Percentiles rank a stretch among this genome's conserved stretches.
Conservation (phyloP, 2,797 vertebrate genomes). For the Cryptoprocta ferox region DNA sequence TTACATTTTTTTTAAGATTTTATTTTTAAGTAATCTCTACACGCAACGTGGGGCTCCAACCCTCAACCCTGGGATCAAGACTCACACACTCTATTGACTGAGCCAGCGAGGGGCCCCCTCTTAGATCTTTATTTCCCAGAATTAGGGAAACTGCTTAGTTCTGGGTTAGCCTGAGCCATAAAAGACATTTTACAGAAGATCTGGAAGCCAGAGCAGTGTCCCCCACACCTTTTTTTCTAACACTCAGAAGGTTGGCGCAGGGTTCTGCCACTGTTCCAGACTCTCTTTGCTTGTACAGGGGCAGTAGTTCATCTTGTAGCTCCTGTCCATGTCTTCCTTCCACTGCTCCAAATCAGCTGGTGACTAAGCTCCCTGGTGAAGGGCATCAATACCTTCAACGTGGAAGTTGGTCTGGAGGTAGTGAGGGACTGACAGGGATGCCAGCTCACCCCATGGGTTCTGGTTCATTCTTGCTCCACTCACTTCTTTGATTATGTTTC, state of each 20-base stretch:
- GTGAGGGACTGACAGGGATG: neutral
- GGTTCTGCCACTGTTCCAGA: too few relatives aligned
- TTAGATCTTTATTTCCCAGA: neutral
- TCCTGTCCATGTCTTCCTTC: neutral
- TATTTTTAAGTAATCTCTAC: too few relatives aligned
- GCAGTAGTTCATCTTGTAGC: neutral
- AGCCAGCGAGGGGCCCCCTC: too few relatives aligned
- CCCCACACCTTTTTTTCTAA: neutral
- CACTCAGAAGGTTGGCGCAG: neutral
- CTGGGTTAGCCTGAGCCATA: neutral
- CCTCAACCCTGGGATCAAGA: too few relatives aligned
- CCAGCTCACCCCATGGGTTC: neutral
- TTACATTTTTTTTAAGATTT: too few relatives aligned
- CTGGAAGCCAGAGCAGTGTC: neutral
- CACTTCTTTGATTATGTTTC: neutral
- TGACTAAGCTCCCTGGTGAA: neutral
- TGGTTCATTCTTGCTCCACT: neutral
- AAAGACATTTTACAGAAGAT: neutral
- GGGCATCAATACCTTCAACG: neutral
- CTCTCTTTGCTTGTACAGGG: neutral
- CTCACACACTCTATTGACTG: too few relatives aligned
- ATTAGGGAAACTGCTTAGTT: neutral
- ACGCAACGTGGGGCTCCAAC: too few relatives aligned
- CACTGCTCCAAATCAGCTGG: neutral
- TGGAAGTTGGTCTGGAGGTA: neutral